Evolutionary conservation across 2,797 vertebrate genomes (phyloP).

Genomic region (Poeciliopsis paucimaculata): DNA sequence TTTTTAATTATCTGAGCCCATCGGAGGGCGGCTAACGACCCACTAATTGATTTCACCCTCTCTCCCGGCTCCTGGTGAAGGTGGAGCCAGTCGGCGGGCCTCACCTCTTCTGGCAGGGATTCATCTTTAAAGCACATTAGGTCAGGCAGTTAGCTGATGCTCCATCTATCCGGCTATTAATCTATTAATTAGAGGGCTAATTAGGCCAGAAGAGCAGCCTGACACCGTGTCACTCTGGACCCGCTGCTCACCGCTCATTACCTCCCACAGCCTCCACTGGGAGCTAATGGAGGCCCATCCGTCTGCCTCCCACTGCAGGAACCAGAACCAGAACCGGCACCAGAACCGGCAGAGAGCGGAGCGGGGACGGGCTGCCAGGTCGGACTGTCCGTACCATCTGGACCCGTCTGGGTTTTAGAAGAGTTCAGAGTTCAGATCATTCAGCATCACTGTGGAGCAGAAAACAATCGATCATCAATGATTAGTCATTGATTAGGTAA

Average conservation of each 20-base stretch:
- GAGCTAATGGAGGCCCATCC: conserved; percentile 60
- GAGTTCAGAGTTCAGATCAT: too few relatives aligned
- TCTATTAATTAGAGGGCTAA: conserved; percentile 84
- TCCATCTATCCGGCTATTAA: conserved; percentile 73
- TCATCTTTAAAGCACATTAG: conserved; percentile 53
- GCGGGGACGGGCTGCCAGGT: too few relatives aligned
- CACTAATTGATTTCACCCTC: conserved; percentile 80
- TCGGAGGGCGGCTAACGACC: conserved; percentile 83
- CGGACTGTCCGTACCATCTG: too few relatives aligned
- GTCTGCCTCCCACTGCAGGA: too few relatives aligned
- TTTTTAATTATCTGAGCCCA: conserved; percentile 83
- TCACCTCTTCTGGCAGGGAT: conserved; percentile 48
- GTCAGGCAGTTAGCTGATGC: conserved; percentile 62
- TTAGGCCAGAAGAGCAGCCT: conserved; percentile 81
- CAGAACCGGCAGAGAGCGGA: too few relatives aligned
- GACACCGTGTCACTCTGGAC: conserved; percentile 67
- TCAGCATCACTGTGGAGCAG: too few relatives aligned
- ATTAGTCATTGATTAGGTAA: too few relatives aligned
- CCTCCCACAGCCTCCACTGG: conserved; percentile 38
- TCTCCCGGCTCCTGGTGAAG: conserved; percentile 26
- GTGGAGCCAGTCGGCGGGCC: neutral
- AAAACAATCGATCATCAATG: too few relatives aligned
- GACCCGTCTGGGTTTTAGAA: too few relatives aligned
- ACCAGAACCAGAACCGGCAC: too few relatives aligned
- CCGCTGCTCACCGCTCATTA: conserved; percentile 64